Base-by-base conservation (phyloP, 2,797 vertebrate genomes). In the Gadopsis marmoratus region DNA sequence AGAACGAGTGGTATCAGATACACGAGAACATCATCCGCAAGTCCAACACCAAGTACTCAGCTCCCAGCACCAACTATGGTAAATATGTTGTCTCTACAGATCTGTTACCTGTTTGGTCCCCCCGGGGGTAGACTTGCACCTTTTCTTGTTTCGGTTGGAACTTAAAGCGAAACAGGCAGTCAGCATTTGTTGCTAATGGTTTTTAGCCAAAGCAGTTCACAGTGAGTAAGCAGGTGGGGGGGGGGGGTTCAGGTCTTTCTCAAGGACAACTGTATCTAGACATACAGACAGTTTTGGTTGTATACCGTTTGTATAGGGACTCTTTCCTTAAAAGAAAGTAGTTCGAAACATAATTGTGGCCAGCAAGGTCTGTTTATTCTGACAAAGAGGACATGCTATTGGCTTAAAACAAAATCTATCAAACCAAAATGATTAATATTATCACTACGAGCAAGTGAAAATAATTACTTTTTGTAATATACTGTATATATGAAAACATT, bases 1-100 rank as follows among this genome's bases (percentile, higher is more conserved):
- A 99, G 92, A 99, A 97, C 0, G 98, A 99, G 71, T 99, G 98
- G 98, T 96, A 96, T 93, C 98, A 99, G 96, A 96, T 99, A 89
- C 98, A 99, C 0, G 98, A 99, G 91, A 99, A 99, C 79, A 99
- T 99, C 91, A 98, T 99, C 88, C 97, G 98, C 84, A 99, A 99
- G 90, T 99, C 98, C 91, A 99, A 97, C 91, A 98, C 98, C 92
- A 99, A 99, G 92, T 99, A 99, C 94, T 98, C 98, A 10, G 97
- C 97, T 61, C 97, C 98, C 84, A 99, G 98, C 90, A 98, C 98
- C 87, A 99, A 99, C 95, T 99, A 99, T 66, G 98, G 98, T 99
- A 96, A 96, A 81, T 81, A 67, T 76, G 45, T 29, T 62, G 29
- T 56, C 39, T 58, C 60, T 50, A 6, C 55, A 60, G 55, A 63